Evolutionary conservation across 2,797 vertebrate genomes (phyloP), one percentile per base, ranked within the genome.

Genomic region (Botia almorhae): DNA sequence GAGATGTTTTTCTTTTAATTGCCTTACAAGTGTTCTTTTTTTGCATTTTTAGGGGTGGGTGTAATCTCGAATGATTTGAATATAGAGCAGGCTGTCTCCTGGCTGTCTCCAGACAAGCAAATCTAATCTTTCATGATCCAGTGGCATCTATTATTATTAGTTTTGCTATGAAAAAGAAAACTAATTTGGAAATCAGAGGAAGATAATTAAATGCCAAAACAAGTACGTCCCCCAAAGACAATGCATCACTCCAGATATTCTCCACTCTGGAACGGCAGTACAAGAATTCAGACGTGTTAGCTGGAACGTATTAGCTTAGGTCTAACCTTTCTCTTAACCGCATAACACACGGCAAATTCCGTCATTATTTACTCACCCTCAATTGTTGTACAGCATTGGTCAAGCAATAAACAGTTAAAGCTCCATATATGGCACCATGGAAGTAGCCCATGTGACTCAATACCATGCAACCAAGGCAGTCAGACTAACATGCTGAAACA

Each of bases 131-230:
- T 82, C 71, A 84, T 87, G 90, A 92, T 91, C 87, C 83, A 82
- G 88, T 86, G 86, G 82, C 89, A 86, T 90, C 88, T 91, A 82
- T 91, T 91, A 85, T 92, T 93, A 91, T 92, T 91, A 91, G 83
- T 89, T 92, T 89, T 89, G 88, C 87, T 80, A 87, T 68, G 58
- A 83, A 63, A 83, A 81, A 84, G 87, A 86, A 91, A 91, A 86
- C 76, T 85, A 74, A 91, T 92, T 91, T 90, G 78, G 79, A 89
- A 91, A 92, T 90, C 86, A 89, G 81, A 87, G 84, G 17, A 39
- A 83, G 73, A 82, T 85, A 58, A 87, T 87, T 85, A 85, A 83
- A 80, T 63, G 60, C 69, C 69, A 75, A 72, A 75, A 75, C 53
- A 82, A 61, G 61, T 81, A 29, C 73, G 58, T 74, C 70, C 81